Base-by-base conservation (phyloP, 2,888 invertebrate species). In the Drosophila anomelani region DNA sequence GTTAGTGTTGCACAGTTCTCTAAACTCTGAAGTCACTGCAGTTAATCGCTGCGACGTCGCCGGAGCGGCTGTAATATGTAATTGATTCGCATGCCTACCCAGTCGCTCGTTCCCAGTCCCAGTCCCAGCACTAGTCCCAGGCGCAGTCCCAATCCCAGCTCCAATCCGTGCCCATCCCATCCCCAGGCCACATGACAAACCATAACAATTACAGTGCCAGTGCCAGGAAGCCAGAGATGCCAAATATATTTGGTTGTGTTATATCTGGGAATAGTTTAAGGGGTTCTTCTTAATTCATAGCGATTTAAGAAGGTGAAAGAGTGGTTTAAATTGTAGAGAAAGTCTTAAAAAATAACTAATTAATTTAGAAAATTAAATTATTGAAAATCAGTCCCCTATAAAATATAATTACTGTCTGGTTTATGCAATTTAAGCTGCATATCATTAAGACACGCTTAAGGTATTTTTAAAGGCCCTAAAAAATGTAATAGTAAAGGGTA, bases 21-120 rank as follows among this genome's bases (percentile, higher is more conserved):
- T 81, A 84, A 81, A 85, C 62, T 77, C 77, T 81, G 78, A 81
- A 85, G 89, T 85, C 85, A 85, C 88, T 81, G 85, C 81, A 84
- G 84, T 85, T 85, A 85, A 85, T 85, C 85, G 89, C 78, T 66
- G 60, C 76, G 78, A 85, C 78, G 79, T 76, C 75, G 77, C 57
- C 57, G 56, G 53, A 67, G 64, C 62, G 68, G 68, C 63, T 49
- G 80, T 68, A 82, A 85, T 85, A 79, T 84, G 87, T 88, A 88
- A 85, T 85, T 88, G 85, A 85, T 81, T 86, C 85, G 79, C 87
- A 76, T 85, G 83, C 76, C 69, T 74, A 36, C 39, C 56, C 43
- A 56, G 43, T 20, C 44, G n/a, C 51, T 20, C 29, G 13, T 36
- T 29, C 36, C 44, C 46, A 38, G 43, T 55, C 17, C 41, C 57